Conservation (phyloP, 1,140 invertebrate species). For the Antheraea pernyi region DNA sequence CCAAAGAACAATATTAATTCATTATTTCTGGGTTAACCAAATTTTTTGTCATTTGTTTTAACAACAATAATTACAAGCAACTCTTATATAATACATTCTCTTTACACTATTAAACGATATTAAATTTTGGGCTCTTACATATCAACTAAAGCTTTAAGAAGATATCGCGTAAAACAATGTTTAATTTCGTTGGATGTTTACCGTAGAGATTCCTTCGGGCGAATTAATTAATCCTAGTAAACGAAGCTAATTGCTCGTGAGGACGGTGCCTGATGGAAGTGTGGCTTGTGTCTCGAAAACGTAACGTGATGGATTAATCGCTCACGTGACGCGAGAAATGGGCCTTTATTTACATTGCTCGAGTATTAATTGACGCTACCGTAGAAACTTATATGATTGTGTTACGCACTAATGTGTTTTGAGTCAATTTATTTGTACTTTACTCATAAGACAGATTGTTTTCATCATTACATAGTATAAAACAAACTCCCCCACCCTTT, state of each 20-base stretch:
- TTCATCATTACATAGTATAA: too few relatives aligned
- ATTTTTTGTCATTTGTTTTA: too few relatives aligned
- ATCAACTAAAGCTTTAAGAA: not conserved
- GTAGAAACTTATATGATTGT: not conserved
- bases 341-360: constrained; percentile 14
- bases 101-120: not conserved
- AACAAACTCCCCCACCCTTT: too few relatives aligned
- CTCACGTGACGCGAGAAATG: constrained; percentile 16
- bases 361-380: not conserved
- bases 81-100: too few relatives aligned
- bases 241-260: constrained; percentile 43
- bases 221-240: constrained; percentile 46
- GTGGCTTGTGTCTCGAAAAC: constrained; percentile 11
- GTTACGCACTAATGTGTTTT: not conserved
- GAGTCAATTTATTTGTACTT: too few relatives aligned
- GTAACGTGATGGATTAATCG: constrained; percentile 26
- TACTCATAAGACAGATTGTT: too few relatives aligned
- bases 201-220: constrained; percentile 28
- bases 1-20: too few relatives aligned
- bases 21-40: too few relatives aligned
- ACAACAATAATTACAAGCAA: too few relatives aligned
- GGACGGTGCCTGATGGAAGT: constrained; percentile 17
- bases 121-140: not conserved
- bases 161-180: constrained; percentile 13
- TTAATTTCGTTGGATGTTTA: constrained; percentile 37